These are phyloP conservation scores for Halictus quadricinctus DNA, from an alignment of 2,888 invertebrate species.

Conservation along the genomic window DNA sequence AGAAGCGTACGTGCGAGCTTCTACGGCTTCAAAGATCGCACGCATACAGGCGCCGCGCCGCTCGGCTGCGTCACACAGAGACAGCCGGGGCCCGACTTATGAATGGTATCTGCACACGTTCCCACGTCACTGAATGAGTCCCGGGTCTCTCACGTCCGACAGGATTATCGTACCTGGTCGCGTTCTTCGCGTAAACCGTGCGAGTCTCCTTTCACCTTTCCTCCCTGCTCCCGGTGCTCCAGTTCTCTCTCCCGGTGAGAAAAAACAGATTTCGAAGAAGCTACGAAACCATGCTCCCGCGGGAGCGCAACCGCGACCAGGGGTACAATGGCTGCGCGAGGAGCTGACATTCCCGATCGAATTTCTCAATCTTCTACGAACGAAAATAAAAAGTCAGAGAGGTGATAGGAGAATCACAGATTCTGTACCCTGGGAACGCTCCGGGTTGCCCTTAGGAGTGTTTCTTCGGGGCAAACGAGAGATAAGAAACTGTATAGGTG, in stretches of 20 bases:
- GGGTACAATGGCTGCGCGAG: neutral
- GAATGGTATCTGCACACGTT: slow-evolving; percentile 72
- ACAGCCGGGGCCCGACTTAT: slow-evolving; percentile 62
- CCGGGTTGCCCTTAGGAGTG: neutral
- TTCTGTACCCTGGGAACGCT: neutral
- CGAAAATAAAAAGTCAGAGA: neutral
- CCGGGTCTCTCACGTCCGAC: slow-evolving; percentile 69
- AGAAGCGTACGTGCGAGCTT: slow-evolving; percentile 26
- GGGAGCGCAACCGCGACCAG: slow-evolving; percentile 27
- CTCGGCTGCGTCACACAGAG: slow-evolving; percentile 34
- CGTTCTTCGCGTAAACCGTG: slow-evolving; percentile 69
- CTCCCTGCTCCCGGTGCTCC: slow-evolving; percentile 44
- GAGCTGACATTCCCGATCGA: neutral
- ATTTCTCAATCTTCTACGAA: neutral
- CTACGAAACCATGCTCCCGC: slow-evolving; percentile 14
- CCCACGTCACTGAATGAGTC: slow-evolving; percentile 73
- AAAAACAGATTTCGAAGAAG: slow-evolving; percentile 33
- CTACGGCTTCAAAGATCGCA: slow-evolving; percentile 52
- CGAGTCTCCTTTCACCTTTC: slow-evolving; percentile 65
- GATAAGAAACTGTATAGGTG: neutral
- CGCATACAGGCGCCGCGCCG: slow-evolving; percentile 29
- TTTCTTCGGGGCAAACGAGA: neutral
- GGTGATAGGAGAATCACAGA: neutral
- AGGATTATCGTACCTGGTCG: slow-evolving; percentile 70
- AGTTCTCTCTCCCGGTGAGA: slow-evolving; percentile 32